Evolutionary conservation across 2,888 invertebrate genomes (phyloP).

Genomic region (Melolontha melolontha): DNA sequence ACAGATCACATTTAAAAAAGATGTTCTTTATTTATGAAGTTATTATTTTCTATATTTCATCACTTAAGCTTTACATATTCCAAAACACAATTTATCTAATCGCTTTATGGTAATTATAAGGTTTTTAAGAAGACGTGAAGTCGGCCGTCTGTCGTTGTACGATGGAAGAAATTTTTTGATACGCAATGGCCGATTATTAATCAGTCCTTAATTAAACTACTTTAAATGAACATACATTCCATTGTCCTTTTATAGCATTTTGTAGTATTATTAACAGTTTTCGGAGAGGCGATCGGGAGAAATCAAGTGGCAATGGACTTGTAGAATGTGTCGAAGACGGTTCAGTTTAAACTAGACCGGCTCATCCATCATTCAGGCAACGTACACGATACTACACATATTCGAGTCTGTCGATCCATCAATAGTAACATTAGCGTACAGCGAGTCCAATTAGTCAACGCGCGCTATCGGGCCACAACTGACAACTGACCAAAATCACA

Average conservation of each 20-base stretch:
- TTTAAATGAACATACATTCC: slow-evolving; percentile 54
- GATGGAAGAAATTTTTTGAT: slow-evolving; percentile 36
- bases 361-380: slow-evolving; percentile 52
- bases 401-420: slow-evolving; percentile 59
- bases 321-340: slow-evolving; percentile 45
- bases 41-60: slow-evolving; percentile 26
- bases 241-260: slow-evolving; percentile 55
- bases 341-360: slow-evolving; percentile 44
- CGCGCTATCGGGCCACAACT: slow-evolving; percentile 55
- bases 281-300: slow-evolving; percentile 45
- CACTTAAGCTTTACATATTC: slow-evolving; percentile 22
- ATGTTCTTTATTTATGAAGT: slow-evolving; percentile 5
- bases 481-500: slow-evolving; percentile 45
- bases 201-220: slow-evolving; percentile 54
- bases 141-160: slow-evolving; percentile 5
- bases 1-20: too few species aligned
- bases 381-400: slow-evolving; percentile 48
- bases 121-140: slow-evolving; percentile 35
- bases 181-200: slow-evolving; percentile 51
- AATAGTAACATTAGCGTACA: slow-evolving; percentile 61
- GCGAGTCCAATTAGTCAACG: slow-evolving; percentile 54
- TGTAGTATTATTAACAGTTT: slow-evolving; percentile 49
- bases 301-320: slow-evolving; percentile 54
- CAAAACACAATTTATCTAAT: slow-evolving; percentile 39
- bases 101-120: slow-evolving; percentile 38